phyloP scores from a whole-genome alignment of 2,113 vertebrate genomes.

The Rissa tridactyla region DNA sequence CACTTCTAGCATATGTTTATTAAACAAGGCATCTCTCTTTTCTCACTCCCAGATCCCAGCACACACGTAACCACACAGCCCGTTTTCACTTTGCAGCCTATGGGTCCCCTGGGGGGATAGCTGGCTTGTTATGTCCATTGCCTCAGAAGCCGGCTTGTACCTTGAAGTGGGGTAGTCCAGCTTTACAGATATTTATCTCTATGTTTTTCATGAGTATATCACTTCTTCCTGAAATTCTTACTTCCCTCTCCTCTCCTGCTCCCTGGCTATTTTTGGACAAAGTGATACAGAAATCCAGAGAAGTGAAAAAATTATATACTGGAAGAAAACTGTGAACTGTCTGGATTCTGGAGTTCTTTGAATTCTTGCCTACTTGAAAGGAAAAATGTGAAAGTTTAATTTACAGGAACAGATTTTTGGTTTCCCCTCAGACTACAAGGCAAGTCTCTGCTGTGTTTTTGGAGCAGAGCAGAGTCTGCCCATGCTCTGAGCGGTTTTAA shows the following conservation, averaged over 20 bases:
- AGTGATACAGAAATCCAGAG: not conserved
- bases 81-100: not conserved
- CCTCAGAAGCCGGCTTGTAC: not conserved
- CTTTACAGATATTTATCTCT: not conserved
- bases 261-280: not conserved
- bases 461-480: not conserved
- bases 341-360: not conserved
- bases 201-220: not conserved
- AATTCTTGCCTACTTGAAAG: not conserved
- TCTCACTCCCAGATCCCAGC: not conserved
- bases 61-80: not conserved
- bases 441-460: not conserved
- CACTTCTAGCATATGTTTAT: slow-evolving; percentile 62
- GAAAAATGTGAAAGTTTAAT: not conserved
- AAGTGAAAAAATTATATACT: not conserved
- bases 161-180: not conserved
- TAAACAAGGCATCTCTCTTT: slow-evolving; percentile 18
- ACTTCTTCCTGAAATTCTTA: not conserved
- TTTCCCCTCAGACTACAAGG: not conserved
- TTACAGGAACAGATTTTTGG: not conserved
- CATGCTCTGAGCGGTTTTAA: not conserved
- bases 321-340: not conserved
- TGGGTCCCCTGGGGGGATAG: not conserved
- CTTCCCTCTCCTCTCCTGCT: not conserved
- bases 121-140: not conserved